Base-by-base conservation (phyloP, 2,113 vertebrate species). In the Rhombomys opimus region DNA sequence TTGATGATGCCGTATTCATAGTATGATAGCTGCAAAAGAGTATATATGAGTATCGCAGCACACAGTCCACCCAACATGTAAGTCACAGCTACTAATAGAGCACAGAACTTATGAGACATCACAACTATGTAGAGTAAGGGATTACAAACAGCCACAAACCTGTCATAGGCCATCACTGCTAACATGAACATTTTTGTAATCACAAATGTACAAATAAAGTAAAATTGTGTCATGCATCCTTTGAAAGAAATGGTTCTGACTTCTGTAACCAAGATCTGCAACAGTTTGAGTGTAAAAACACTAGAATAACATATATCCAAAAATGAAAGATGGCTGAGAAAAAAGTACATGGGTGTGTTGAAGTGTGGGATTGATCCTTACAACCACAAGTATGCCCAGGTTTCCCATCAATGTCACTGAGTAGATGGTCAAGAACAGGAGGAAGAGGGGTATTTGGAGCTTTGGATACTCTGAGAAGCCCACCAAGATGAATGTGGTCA, bases 161-260 rank as follows among this genome's bases (percentile, higher is more conserved):
- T 30, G 46, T 93, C 84, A 46, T 77, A 87, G 61, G 61, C 61
- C 84, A 87, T 68, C 35, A 59, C 73, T 17, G 63, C 84, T n/a
- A 93, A 32, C 82, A 70, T 70, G 27, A 68, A 93, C 27, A 57
- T 93, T 18, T 93, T 46, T 68, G 63, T 78, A n/a, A 78, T 41
- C 27, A 87, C 63, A 25, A 27, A 77, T 7, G 20, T 35, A 17
- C 61, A 93, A 5, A 13, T n/a, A 68, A 87, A 87, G 25, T 78
- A 80, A 46, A 87, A 80, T 11, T 80, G 92, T 13, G 52, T 17
- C 23, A 87, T 93, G 61, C 92, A 92, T 68, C 50, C 73, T 8
- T 4, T 57, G 35, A 93, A 87, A 13, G 61, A 78, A 27, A 87
- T 78, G 0, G 35, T 57, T 30, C 75, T 84, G 27, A 57, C 50